These are phyloP conservation scores for Pegoplata infirma DNA, from an alignment of 2,888 invertebrate species.

Conservation along the genomic window DNA sequence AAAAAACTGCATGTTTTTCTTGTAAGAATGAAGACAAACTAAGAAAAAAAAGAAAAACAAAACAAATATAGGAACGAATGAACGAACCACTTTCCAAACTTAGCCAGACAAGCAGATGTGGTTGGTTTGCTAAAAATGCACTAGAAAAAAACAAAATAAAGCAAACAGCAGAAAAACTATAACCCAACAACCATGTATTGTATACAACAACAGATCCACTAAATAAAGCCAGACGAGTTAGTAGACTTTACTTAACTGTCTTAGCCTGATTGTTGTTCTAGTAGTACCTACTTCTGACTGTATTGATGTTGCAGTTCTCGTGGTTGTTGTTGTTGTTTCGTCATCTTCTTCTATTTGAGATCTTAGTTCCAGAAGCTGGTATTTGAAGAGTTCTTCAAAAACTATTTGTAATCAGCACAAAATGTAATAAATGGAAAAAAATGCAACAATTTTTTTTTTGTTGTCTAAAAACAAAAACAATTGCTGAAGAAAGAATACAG, in stretches of 20 bases:
- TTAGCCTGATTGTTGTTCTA: slow-evolving; percentile 58
- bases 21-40: slow-evolving; percentile 7
- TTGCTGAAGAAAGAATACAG: slow-evolving; percentile 16
- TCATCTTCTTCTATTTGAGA: slow-evolving; percentile 32
- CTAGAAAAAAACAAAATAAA: background rate
- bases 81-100: slow-evolving; percentile 74
- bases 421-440: slow-evolving; percentile 9
- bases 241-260: slow-evolving; percentile 62
- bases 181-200: slow-evolving; percentile 37
- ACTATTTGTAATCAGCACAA: slow-evolving; percentile 52
- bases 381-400: slow-evolving; percentile 52
- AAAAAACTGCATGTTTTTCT: slow-evolving; percentile 10
- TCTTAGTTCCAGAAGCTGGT: slow-evolving; percentile 46
- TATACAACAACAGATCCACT: slow-evolving; percentile 43
- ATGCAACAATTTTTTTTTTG: slow-evolving; percentile 34
- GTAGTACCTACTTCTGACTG: slow-evolving; percentile 34
- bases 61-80: slow-evolving; percentile 32
- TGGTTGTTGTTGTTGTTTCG: slow-evolving; percentile 25
- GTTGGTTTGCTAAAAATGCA: slow-evolving; percentile 39
- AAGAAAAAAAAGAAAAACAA: slow-evolving; percentile 25
- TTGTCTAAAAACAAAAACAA: slow-evolving; percentile 17
- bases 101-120: slow-evolving; percentile 67
- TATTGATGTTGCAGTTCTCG: slow-evolving; percentile 13
- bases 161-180: background rate
- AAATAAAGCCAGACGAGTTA: slow-evolving; percentile 57